Evolutionary conservation across 2,113 vertebrate genomes (phyloP).

Genomic region (Atractosteus spatula): DNA sequence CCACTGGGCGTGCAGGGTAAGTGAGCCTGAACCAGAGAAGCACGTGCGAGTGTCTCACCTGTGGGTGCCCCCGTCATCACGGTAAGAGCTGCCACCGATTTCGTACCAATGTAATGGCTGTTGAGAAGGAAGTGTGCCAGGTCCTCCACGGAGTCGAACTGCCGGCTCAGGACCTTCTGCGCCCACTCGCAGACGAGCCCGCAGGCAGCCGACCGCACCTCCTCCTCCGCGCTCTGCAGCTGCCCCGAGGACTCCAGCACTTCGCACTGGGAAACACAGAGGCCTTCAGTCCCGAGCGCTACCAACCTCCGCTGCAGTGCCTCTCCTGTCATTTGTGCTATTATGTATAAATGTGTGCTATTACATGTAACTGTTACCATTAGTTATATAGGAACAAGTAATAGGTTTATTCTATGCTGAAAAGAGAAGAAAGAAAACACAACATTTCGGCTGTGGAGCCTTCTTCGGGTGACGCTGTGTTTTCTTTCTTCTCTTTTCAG

Average conservation of each 20-base stretch:
- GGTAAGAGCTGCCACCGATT: constrained; percentile 92
- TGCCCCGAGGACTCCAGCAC: constrained; percentile 77
- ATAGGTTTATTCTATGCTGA: too few relatives aligned
- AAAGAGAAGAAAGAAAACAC: too few relatives aligned
- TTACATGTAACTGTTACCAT: too few relatives aligned
- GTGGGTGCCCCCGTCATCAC: constrained; percentile 86
- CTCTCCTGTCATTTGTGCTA: too few relatives aligned
- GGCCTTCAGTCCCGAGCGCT: neutral
- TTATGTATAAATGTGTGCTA: too few relatives aligned
- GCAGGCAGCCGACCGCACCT: constrained; percentile 88
- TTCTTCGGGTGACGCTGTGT: too few relatives aligned
- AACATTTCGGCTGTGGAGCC: too few relatives aligned
- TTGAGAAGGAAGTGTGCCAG: constrained; percentile 93
- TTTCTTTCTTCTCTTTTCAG: too few relatives aligned
- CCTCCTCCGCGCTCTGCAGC: constrained; percentile 82
- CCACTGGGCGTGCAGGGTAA: too few relatives aligned
- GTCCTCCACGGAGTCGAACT: constrained; percentile 91
- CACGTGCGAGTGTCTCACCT: constrained; percentile 61
- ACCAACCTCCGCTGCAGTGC: neutral
- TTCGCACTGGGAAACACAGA: constrained; percentile 75
- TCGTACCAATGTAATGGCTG: constrained; percentile 96
- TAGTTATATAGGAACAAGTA: too few relatives aligned
- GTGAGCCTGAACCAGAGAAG: too few relatives aligned
- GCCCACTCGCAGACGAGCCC: constrained; percentile 97
- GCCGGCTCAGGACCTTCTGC: constrained; percentile 95